These are phyloP conservation scores for Ruditapes philippinarum DNA, from an alignment of 1,140 invertebrate genomes.

Conservation along the genomic window DNA sequence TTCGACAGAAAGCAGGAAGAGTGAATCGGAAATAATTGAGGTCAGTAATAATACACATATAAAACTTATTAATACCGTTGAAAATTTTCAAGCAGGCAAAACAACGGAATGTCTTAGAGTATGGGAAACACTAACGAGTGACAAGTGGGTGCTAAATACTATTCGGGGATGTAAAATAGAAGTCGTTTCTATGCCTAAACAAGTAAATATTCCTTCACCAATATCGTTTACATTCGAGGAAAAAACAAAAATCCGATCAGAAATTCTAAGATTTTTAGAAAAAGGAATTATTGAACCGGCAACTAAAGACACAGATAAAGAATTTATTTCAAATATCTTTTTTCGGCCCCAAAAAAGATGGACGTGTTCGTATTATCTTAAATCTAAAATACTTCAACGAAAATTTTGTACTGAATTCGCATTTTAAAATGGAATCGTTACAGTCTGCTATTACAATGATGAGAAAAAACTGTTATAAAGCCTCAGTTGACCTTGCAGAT, in stretches of 20 bases:
- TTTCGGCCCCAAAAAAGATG: not conserved
- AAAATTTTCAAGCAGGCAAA: slow-evolving; percentile 24
- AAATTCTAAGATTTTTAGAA: slow-evolving; percentile 16
- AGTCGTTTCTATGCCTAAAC: not conserved
- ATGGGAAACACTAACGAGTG: slow-evolving; percentile 37
- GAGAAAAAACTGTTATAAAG: slow-evolving; percentile 17
- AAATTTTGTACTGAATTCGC: not conserved
- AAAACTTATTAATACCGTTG: not conserved
- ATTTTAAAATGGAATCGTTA: slow-evolving; percentile 32
- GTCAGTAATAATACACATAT: not conserved
- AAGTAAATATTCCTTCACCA: not conserved
- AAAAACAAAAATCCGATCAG: not conserved
- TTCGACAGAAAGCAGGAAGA: not conserved
- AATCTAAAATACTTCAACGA: slow-evolving; percentile 22
- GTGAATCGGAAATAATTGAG: slow-evolving; percentile 1
- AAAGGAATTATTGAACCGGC: not conserved
- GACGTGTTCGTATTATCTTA: not conserved
- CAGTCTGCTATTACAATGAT: not conserved
- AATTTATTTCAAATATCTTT: not conserved
- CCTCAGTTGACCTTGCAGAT: not conserved
- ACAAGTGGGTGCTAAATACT: slow-evolving; percentile 26
- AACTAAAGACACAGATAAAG: not conserved
- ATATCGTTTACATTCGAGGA: not conserved
- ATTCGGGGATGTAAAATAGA: slow-evolving; percentile 13
- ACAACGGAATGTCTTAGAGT: not conserved